Percentiles rank a stretch among this genome's conserved stretches.
Conservation (phyloP, 35 echinoderm and acorn worm genomes). For the Strongylocentrotus purpuratus region DNA sequence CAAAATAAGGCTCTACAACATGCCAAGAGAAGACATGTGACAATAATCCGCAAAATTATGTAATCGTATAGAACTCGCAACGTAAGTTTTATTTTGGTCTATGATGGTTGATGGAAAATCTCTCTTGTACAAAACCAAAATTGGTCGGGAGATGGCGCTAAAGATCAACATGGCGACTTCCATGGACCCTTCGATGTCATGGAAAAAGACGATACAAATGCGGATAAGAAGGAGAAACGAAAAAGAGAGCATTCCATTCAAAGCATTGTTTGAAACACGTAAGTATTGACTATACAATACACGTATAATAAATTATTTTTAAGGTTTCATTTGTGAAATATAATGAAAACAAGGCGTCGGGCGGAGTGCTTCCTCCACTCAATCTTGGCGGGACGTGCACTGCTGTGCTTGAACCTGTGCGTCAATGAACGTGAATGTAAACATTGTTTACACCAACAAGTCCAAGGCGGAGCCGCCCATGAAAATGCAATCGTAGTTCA, state of each 20-base stretch:
- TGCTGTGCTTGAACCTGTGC: too few species aligned
- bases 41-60: too few species aligned
- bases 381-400: too few species aligned
- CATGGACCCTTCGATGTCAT: not conserved
- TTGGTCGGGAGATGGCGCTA: not conserved
- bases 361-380: not conserved
- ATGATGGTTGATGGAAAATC: too few species aligned
- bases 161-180: constrained; percentile 30
- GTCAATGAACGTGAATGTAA: too few species aligned
- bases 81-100: too few species aligned
- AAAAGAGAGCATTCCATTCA: constrained; percentile 15
- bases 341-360: not conserved
- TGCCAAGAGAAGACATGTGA: too few species aligned
- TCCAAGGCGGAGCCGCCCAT: too few species aligned
- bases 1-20: too few species aligned
- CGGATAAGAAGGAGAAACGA: constrained; percentile 20
- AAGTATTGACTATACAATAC: not conserved
- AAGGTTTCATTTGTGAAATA: not conserved
- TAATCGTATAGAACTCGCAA: too few species aligned
- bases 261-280: constrained; percentile 26
- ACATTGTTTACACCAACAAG: too few species aligned
- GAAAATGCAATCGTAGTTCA: too few species aligned
- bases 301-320: not conserved
- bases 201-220: constrained; percentile 38
- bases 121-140: not conserved